Percentiles rank a stretch among this genome's conserved stretches.
These are phyloP conservation scores for Tapirus indicus DNA, from an alignment of 2,797 vertebrate genomes.

Conservation along the genomic window DNA sequence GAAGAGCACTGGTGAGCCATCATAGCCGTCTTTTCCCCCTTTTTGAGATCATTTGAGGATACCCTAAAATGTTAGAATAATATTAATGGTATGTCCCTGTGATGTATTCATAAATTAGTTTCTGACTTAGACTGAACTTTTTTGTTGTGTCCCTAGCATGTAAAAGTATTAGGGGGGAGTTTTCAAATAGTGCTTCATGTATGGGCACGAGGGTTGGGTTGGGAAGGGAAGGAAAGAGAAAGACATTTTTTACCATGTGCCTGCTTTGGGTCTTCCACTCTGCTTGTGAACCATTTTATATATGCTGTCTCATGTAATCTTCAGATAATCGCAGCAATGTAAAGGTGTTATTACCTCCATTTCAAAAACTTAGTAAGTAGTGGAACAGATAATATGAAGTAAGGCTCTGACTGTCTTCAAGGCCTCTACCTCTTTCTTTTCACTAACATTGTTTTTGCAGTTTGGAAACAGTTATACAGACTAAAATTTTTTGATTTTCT, in stretches of 20 bases:
- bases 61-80: slow-evolving; percentile 66
- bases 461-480: neutral
- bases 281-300: neutral
- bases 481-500: neutral
- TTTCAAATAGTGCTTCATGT: neutral
- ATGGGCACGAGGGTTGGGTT: neutral
- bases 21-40: slow-evolving; percentile 80
- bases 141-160: neutral
- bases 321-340: neutral
- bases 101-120: neutral
- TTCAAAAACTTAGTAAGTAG: neutral
- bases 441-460: neutral
- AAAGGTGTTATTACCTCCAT: neutral
- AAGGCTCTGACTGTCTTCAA: neutral
- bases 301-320: neutral
- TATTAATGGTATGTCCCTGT: neutral
- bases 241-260: neutral
- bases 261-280: neutral
- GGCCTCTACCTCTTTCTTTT: neutral
- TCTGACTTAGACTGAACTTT: neutral
- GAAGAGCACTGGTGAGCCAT: slow-evolving; percentile 80
- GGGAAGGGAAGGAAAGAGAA: neutral
- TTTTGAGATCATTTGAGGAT: slow-evolving; percentile 68
- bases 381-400: neutral
- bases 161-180: neutral